Conservation (phyloP, 2,888 invertebrate genomes). For the Odontothrips loti region DNA sequence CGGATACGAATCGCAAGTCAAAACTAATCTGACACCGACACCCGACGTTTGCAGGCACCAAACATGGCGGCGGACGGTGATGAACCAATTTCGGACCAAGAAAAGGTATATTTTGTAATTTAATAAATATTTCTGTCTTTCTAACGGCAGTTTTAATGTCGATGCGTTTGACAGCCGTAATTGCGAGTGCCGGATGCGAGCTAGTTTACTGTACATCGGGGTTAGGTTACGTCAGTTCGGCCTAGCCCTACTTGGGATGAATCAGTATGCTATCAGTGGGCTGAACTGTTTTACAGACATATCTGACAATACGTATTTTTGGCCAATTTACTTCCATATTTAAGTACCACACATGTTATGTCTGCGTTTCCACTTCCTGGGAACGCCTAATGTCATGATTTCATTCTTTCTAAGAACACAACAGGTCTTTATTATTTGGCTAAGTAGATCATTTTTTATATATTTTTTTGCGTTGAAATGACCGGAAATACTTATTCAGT, state of each 20-base stretch:
- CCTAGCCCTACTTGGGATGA: constrained; percentile 10
- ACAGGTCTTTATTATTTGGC: neutral
- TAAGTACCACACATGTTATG: too few relatives aligned
- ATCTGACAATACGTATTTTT: too few relatives aligned
- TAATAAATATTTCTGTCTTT: neutral
- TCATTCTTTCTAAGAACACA: neutral
- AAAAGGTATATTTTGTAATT: constrained; percentile 54
- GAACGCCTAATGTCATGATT: neutral
- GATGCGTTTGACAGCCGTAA: too few relatives aligned
- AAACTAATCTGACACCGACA: neutral
- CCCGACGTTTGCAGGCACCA: constrained; percentile 17
- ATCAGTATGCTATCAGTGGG: constrained; percentile 10
- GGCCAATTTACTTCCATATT: too few relatives aligned
- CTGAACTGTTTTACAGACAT: too few relatives aligned
- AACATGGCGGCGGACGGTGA: constrained; percentile 85
- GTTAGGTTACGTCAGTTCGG: constrained; percentile 5
- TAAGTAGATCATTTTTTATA: neutral
- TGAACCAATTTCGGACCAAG: constrained; percentile 79
- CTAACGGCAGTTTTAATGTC: too few relatives aligned
- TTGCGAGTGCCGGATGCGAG: too few relatives aligned
- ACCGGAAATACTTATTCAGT: neutral
- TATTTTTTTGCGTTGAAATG: neutral
- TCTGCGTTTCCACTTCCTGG: too few relatives aligned
- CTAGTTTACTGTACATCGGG: neutral
- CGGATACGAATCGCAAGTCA: too few relatives aligned